These are phyloP conservation scores for Pogonognathellus flavescens DNA, from an alignment of 1,140 invertebrate species.

Conservation along the genomic window DNA sequence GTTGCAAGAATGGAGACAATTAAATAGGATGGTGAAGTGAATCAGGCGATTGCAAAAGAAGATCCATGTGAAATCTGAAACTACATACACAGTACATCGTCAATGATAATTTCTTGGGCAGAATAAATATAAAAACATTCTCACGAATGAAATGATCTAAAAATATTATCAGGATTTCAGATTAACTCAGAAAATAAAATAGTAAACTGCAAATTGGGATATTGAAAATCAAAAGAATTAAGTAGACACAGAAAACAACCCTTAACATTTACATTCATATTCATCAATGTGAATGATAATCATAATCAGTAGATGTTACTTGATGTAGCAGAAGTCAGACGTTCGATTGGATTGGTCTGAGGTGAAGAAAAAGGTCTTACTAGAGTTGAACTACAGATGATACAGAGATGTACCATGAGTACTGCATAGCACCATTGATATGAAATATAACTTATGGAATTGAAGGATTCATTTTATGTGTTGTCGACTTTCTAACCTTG, in stretches of 20 bases:
- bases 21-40: background rate
- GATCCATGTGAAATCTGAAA: constrained; percentile 18
- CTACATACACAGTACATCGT: background rate
- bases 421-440: constrained; percentile 29
- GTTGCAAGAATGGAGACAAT: background rate
- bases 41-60: background rate
- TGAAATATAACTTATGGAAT: constrained; percentile 38
- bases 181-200: background rate
- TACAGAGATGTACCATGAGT: constrained; percentile 28
- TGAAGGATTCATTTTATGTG: constrained; percentile 35
- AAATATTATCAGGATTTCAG: constrained; percentile 8
- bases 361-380: constrained; percentile 22
- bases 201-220: constrained; percentile 3
- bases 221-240: constrained; percentile 12
- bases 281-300: constrained; percentile 26
- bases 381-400: constrained; percentile 43
- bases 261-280: constrained; percentile 21
- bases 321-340: constrained; percentile 34
- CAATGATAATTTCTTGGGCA: background rate
- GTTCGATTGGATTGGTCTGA: constrained; percentile 24
- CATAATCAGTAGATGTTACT: constrained; percentile 41
- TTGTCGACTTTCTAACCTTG: constrained; percentile 44
- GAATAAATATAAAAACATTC: background rate
- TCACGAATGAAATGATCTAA: background rate
- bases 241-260: constrained; percentile 14